Evolutionary conservation across 2,113 vertebrate species (phyloP).

Genomic region (Genyomyrus donnyi): DNA sequence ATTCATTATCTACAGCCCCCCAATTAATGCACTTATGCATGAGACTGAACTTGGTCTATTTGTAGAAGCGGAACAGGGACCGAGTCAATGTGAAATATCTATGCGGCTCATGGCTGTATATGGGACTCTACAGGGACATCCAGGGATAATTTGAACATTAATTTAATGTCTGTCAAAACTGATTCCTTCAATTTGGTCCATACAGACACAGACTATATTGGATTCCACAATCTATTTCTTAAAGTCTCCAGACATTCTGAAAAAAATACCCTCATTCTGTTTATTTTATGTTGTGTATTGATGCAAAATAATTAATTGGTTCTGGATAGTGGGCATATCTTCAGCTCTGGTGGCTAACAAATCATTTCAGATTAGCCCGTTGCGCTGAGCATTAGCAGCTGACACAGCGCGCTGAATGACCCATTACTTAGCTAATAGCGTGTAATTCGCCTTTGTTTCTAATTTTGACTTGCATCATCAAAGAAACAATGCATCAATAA

Average conservation of each 20-base stretch:
- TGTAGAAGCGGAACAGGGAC: background rate
- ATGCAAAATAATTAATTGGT: slow-evolving; percentile 6
- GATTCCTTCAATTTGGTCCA: background rate
- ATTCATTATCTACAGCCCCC: slow-evolving; percentile 13
- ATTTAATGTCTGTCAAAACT: background rate
- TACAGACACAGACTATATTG: background rate
- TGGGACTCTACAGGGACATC: background rate
- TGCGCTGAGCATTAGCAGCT: slow-evolving; percentile 60
- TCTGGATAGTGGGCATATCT: background rate
- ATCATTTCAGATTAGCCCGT: background rate
- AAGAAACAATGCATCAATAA: slow-evolving; percentile 73
- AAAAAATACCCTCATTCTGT: background rate
- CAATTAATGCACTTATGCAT: slow-evolving; percentile 15
- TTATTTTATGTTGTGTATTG: slow-evolving; percentile 1
- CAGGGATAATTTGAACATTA: background rate
- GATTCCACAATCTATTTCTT: background rate
- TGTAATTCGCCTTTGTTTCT: slow-evolving; percentile 66
- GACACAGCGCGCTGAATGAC: slow-evolving; percentile 57
- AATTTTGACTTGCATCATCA: slow-evolving; percentile 49
- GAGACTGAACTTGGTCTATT: background rate
- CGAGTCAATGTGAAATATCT: background rate
- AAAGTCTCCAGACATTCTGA: background rate
- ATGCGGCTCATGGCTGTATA: background rate
- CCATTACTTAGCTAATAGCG: slow-evolving; percentile 60
- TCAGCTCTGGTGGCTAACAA: slow-evolving; percentile 31